Conservation (phyloP, 2,797 vertebrate genomes). For the Neosilurus hyrtlii region DNA sequence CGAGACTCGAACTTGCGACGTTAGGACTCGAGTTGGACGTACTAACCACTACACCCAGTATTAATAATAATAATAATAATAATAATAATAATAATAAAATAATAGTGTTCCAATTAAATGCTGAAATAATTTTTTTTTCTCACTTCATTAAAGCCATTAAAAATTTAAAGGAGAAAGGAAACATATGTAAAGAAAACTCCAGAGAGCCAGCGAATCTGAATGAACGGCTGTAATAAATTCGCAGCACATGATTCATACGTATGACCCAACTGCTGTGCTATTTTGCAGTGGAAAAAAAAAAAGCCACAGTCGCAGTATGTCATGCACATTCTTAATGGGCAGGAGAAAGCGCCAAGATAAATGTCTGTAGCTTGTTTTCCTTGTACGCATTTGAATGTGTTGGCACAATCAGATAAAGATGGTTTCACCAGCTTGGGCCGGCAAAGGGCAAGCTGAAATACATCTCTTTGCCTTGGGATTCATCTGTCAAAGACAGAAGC, state of each 20-base stretch:
- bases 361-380: constrained; percentile 69
- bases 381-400: constrained; percentile 49
- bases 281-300: constrained; percentile 57
- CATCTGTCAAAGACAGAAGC: constrained; percentile 51
- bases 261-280: constrained; percentile 67
- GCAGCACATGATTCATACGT: constrained; percentile 58
- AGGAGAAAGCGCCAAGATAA: constrained; percentile 66
- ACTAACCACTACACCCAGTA: too few relatives aligned
- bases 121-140: constrained; percentile 57
- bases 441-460: constrained; percentile 20
- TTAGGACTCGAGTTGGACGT: too few relatives aligned
- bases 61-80: constrained; percentile 33
- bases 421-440: constrained; percentile 29
- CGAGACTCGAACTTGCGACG: too few relatives aligned
- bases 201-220: constrained; percentile 25
- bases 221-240: constrained; percentile 62
- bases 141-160: constrained; percentile 62
- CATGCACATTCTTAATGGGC: constrained; percentile 62
- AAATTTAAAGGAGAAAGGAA: constrained; percentile 58
- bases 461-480: constrained; percentile 36
- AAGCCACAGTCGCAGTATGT: constrained; percentile 61
- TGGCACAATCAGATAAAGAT: constrained; percentile 49
- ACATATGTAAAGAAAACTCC: constrained; percentile 52
- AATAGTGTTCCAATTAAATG: constrained; percentile 48
- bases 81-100: constrained; percentile 41